These are phyloP conservation scores for Allacma fusca DNA, from an alignment of 2,888 invertebrate genomes.

Conservation along the genomic window DNA sequence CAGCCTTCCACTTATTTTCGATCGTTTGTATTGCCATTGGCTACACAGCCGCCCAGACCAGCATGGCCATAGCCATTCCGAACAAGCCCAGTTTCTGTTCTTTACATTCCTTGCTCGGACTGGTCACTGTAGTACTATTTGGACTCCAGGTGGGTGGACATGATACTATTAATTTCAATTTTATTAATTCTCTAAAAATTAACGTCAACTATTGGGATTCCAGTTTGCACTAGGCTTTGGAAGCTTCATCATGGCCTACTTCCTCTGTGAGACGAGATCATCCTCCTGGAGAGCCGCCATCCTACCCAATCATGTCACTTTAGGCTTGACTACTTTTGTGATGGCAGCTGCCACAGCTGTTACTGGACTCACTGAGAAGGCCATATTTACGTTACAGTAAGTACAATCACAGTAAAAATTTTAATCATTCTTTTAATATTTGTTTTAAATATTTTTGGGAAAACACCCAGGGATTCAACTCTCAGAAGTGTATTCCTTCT, in stretches of 20 bases:
- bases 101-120: neutral
- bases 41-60: neutral
- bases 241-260: neutral
- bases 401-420: too few species aligned
- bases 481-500: too few species aligned
- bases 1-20: neutral
- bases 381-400: neutral
- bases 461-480: too few species aligned
- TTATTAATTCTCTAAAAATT: neutral
- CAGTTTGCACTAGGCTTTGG: neutral
- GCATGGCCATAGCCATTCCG: neutral
- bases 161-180: neutral
- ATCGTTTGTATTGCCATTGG: neutral
- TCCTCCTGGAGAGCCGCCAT: neutral
- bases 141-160: neutral
- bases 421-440: too few species aligned
- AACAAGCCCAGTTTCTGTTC: neutral
- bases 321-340: neutral
- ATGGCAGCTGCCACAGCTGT: slow-evolving; percentile 12
- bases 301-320: neutral
- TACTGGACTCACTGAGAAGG: slow-evolving; percentile 1
- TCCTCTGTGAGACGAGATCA: neutral
- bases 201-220: neutral
- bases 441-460: too few species aligned
- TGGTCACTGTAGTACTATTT: neutral